Evolutionary conservation across 2,113 vertebrate species (phyloP), one percentile per base, ranked within the genome.

Genomic region (Bubo bubo): DNA sequence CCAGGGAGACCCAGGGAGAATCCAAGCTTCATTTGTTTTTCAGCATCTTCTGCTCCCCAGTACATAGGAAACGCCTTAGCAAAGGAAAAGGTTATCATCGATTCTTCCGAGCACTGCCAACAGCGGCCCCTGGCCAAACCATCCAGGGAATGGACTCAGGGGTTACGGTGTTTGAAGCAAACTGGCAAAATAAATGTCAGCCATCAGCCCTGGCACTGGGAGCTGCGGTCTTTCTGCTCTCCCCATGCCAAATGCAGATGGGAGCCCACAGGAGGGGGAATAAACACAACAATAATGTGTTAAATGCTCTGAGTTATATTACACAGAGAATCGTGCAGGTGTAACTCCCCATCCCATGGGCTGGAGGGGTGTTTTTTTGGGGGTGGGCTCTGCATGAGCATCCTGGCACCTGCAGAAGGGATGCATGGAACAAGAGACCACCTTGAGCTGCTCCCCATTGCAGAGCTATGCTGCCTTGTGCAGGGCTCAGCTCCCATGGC

Each of bases 1-100:
- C 86, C 91, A 97, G 55, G 26, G 30, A 96, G 70, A 89, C 62
- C 91, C 74, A 12, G 1, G 43, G 91, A 93, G 84, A 94, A 85
- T 90, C 73, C 84, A 74, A 91, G 66, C 62, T 88, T 95, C 83
- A 43, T 95, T 94, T 94, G 67, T 90, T 96, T 95, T 93, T 53
- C 84, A 86, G 59, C 63, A 88, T 94, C 58, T 73, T 91, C 58
- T 47, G n/a, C 47, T 97, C 50, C 26, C 50, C 8, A 4, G 39
- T 79, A 88, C 0, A 0, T 6, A 75, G 32, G 19, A n/a, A 89
- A 79, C 63, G 79, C 49, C 56, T 49, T 39, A 45, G 66, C 20
- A 70, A 91, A 94, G 53, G 66, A 83, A 95, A 97, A 95, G 86
- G 88, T 95, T 95, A 89, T 92, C 84, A 94, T 28, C 17, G 86